phyloP scores from a whole-genome alignment of 2,888 invertebrate species.

The Conops quadrifasciatus region DNA sequence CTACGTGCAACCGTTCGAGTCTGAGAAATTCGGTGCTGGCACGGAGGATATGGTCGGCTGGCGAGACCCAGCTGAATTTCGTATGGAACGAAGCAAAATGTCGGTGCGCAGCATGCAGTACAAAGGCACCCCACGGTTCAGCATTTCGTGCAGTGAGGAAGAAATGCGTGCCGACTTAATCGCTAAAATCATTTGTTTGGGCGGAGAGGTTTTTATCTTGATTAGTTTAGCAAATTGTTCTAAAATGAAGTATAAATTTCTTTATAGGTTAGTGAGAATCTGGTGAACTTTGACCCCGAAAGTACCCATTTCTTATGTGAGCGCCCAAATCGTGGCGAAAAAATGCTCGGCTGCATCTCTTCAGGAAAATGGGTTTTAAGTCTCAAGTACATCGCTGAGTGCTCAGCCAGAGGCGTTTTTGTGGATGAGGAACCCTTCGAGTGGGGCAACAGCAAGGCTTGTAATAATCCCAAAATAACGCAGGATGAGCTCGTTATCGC shows the following conservation, averaged over 20 bases:
- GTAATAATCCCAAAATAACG: slow-evolving; percentile 64
- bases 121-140: slow-evolving; percentile 58
- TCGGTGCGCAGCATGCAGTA: slow-evolving; percentile 52
- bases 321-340: slow-evolving; percentile 83
- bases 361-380: slow-evolving; percentile 91
- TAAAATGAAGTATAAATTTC: neutral
- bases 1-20: slow-evolving; percentile 58
- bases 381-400: slow-evolving; percentile 77
- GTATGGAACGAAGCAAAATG: slow-evolving; percentile 48
- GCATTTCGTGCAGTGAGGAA: slow-evolving; percentile 60
- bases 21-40: slow-evolving; percentile 56
- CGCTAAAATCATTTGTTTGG: slow-evolving; percentile 51
- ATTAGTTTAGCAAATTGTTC: neutral
- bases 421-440: slow-evolving; percentile 78
- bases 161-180: slow-evolving; percentile 52
- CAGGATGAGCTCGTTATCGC: slow-evolving; percentile 68
- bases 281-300: slow-evolving; percentile 68
- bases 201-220: slow-evolving; percentile 49
- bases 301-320: slow-evolving; percentile 82
- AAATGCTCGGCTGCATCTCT: slow-evolving; percentile 85
- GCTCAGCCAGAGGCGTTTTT: slow-evolving; percentile 64
- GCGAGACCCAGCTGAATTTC: slow-evolving; percentile 70
- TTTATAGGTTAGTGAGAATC: slow-evolving; percentile 56
- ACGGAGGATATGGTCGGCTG: slow-evolving; percentile 76
- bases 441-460: slow-evolving; percentile 81